These are phyloP conservation scores for Oreotrochilus melanogaster DNA, from an alignment of 2,113 vertebrate species.

Conservation along the genomic window DNA sequence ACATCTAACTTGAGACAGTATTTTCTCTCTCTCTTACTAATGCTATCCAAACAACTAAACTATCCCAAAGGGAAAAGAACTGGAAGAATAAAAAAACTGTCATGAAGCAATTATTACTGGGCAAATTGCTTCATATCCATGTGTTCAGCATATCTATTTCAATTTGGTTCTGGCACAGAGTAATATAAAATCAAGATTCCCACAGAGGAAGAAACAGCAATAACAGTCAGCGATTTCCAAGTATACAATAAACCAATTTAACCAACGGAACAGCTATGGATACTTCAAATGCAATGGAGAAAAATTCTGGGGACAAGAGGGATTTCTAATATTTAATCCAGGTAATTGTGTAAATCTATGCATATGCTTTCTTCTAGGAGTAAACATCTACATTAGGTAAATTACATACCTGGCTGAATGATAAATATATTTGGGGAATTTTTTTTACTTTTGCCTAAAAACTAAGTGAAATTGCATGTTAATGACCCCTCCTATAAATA, in stretches of 20 bases:
- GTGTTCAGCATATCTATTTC: constrained; percentile 68
- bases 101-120: constrained; percentile 44
- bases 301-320: background rate
- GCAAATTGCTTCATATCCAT: constrained; percentile 42
- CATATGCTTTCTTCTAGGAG: background rate
- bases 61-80: constrained; percentile 35
- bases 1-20: constrained; percentile 10
- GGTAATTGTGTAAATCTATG: background rate
- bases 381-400: background rate
- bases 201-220: constrained; percentile 42
- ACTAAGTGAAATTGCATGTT: background rate
- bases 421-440: background rate
- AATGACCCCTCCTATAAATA: accelerated
- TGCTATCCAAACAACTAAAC: constrained; percentile 4
- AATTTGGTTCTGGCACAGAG: constrained; percentile 67
- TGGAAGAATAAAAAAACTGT: constrained; percentile 29
- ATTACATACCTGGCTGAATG: background rate
- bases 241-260: constrained; percentile 41
- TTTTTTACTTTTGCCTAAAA: background rate
- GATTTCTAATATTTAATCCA: constrained; percentile 19
- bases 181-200: constrained; percentile 32
- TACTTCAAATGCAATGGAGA: constrained; percentile 10
- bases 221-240: constrained; percentile 56
- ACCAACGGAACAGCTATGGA: background rate
- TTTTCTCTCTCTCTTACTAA: constrained; percentile 4